Evolutionary conservation across 2,113 vertebrate genomes (phyloP).

Genomic region (Syrmaticus mikado): DNA sequence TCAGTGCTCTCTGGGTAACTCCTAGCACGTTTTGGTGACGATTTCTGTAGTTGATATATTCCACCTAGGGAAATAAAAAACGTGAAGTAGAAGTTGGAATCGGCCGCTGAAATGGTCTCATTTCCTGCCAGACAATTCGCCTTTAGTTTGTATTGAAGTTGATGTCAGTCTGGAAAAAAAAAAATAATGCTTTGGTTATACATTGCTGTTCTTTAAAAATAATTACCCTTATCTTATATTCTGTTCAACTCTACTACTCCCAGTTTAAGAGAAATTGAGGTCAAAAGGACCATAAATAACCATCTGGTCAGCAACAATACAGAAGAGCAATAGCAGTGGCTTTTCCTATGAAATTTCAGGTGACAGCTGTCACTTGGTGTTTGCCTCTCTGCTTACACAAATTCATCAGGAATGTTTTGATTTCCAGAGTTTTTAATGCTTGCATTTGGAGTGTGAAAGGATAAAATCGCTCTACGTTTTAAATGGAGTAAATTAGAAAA

Average conservation of each 20-base stretch:
- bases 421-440: neutral
- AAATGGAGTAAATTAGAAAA: neutral
- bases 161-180: neutral
- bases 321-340: neutral
- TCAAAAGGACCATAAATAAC: conserved; percentile 47
- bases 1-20: neutral
- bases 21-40: conserved; percentile 16
- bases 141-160: conserved; percentile 33
- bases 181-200: conserved; percentile 8
- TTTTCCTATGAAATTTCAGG: conserved; percentile 38
- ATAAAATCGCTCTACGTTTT: neutral
- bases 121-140: conserved; percentile 47
- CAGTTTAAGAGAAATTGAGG: conserved; percentile 33
- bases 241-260: neutral
- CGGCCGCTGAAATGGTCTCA: conserved; percentile 10
- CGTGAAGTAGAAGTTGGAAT: conserved; percentile 33
- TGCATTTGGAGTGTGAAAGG: neutral
- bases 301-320: conserved; percentile 52
- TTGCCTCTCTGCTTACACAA: neutral
- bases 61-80: conserved; percentile 42
- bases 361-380: conserved; percentile 30
- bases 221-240: conserved; percentile 31
- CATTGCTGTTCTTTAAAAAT: conserved; percentile 41
- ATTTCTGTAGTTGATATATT: conserved; percentile 27
- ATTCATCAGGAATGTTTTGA: neutral